These are phyloP conservation scores for Steatocranus sp. DNA, from an alignment of 2,797 vertebrate species.

Conservation along the genomic window DNA sequence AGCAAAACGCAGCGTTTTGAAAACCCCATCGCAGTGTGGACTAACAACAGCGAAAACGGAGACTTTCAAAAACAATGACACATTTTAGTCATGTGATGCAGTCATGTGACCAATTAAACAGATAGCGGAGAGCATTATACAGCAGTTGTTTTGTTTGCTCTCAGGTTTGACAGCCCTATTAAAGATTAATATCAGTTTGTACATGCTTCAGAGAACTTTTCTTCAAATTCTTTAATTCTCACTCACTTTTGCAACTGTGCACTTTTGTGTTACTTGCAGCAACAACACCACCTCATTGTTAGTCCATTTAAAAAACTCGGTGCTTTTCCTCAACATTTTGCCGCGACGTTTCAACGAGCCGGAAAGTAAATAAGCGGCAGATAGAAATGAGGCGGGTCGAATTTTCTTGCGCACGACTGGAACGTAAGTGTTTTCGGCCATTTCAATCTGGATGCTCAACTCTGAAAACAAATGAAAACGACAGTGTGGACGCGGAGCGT, in stretches of 20 bases:
- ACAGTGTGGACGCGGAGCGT: fast-evolving
- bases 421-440: fast-evolving
- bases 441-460: not conserved
- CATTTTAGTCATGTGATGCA: not conserved
- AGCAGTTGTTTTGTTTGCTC: not conserved
- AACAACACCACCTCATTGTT: fast-evolving
- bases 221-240: not conserved
- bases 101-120: not conserved
- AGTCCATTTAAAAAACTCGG: fast-evolving
- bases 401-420: not conserved
- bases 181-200: fast-evolving
- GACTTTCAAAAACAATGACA: fast-evolving
- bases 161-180: not conserved
- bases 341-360: fast-evolving
- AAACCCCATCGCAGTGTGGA: not conserved
- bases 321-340: not conserved
- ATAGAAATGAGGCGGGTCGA: not conserved
- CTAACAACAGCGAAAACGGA: too few species aligned
- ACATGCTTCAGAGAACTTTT: fast-evolving
- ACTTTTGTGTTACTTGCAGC: not conserved
- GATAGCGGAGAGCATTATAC: fast-evolving
- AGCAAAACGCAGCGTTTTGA: not conserved
- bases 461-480: fast-evolving
- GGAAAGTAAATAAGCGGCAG: not conserved
- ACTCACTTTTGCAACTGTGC: fast-evolving